Base-by-base conservation (phyloP, 2,113 vertebrate genomes). In the Felis chaus region DNA sequence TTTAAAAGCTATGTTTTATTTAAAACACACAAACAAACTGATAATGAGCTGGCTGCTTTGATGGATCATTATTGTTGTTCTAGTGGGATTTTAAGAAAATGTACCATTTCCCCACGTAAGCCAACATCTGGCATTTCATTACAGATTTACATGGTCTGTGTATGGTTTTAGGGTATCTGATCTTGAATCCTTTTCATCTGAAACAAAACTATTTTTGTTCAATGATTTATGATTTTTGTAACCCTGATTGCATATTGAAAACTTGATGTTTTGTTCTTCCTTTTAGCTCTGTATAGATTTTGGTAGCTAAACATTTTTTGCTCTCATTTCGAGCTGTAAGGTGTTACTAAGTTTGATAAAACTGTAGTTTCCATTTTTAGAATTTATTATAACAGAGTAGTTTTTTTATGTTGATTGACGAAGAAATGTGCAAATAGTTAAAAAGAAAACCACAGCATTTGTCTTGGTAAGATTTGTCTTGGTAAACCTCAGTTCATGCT, bases 61-160 rank as follows among this genome's bases (percentile, higher is more conserved):
- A 98, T 96, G 89, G 50, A 94, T 95, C 97, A 90, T 90, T 96
- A 57, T 96, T 93, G 81, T 97, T 92, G 74, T 94, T 91, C 61
- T 91, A 68, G 50, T 81, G 94, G 66, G 82, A 95, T 94, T 97
- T 97, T 97, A 97, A 94, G 94, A 96, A 97, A 97, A 91, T 89
- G 36, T 85, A 81, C 90, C 18, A 69, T 94, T 98, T 96, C 87
- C 53, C 19, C 78, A 63, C 0, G 0, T 82, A 97, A 96, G 97
- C 95, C 93, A 87, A 95, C 93, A 91, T 97, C 88, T 97, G 94
- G 65, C 66, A 82, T 73, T 97, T 97, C 88, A 89, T 98, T 97
- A 97, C 84, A 94, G 79, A 91, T 71, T 80, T 94, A 90, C 13
- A 21, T 95, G 94, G 55, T 74, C 27, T 94, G 65, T 89, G 21